A percentile compares a stretch with the other conserved stretches of the same genome.
These are phyloP conservation scores for Pachypanchax playfairii DNA, from an alignment of 2,113 vertebrate species.

Conservation along the genomic window DNA sequence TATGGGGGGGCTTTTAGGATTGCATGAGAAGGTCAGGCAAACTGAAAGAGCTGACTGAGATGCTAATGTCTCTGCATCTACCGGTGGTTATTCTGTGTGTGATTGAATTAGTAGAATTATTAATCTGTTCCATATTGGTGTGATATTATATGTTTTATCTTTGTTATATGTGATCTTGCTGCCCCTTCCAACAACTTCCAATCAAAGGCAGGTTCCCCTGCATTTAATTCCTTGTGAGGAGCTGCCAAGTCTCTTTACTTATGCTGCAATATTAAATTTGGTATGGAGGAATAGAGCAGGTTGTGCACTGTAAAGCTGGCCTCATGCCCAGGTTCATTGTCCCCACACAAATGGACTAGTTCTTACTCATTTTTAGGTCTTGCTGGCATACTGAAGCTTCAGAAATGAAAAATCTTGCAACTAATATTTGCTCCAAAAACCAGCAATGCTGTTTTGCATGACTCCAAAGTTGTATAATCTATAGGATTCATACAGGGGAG, in stretches of 20 bases:
- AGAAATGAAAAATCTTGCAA: conserved; percentile 1
- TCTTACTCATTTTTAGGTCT: conserved; percentile 13
- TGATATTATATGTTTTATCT: conserved; percentile 13
- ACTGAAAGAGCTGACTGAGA: not conserved
- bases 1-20: too few species aligned
- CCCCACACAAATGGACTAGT: conserved; percentile 43
- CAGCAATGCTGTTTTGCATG: not conserved
- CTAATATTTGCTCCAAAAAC: not conserved
- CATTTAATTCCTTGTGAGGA: conserved; percentile 41
- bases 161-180: conserved; percentile 25
- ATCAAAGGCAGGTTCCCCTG: conserved; percentile 28
- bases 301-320: conserved; percentile 68
- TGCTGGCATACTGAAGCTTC: conserved; percentile 19
- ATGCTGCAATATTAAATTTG: conserved; percentile 77
- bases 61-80: not conserved
- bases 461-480: not conserved
- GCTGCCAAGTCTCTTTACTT: conserved; percentile 78
- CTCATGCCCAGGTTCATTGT: conserved; percentile 51
- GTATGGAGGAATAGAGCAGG: conserved; percentile 66
- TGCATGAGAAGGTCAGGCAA: too few species aligned
- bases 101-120: not conserved
- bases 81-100: not conserved
- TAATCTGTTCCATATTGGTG: not conserved
- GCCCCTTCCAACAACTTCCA: conserved; percentile 13
- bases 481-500: not conserved